Evolutionary conservation across 2,113 vertebrate species (phyloP).

Genomic region (Trichomycterus rosablanca): DNA sequence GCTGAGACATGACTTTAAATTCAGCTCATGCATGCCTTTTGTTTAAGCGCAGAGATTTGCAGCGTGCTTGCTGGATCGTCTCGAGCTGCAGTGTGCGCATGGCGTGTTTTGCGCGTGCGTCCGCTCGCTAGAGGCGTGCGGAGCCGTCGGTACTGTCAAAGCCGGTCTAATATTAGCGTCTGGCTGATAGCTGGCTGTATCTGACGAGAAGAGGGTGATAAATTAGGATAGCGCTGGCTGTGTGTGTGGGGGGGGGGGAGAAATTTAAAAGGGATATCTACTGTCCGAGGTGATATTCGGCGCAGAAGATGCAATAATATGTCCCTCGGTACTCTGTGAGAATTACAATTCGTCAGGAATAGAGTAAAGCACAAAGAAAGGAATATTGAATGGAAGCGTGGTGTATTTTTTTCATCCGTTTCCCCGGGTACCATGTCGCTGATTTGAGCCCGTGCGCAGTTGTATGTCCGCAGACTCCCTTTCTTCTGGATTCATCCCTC

Average conservation of each 20-base stretch:
- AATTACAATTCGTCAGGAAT: too few relatives aligned
- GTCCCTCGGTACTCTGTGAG: too few relatives aligned
- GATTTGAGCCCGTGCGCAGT: slow-evolving; percentile 79
- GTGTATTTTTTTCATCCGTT: slow-evolving; percentile 33
- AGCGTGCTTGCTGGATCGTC: not conserved
- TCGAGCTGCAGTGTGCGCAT: not conserved
- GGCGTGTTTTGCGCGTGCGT: slow-evolving; percentile 12
- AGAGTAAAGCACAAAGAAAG: slow-evolving; percentile 31
- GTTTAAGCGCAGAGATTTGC: too few relatives aligned
- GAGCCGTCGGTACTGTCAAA: slow-evolving; percentile 46
- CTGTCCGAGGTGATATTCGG: not conserved
- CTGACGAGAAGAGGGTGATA: slow-evolving; percentile 60
- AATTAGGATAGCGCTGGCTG: slow-evolving; percentile 51
- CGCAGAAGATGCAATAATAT: too few relatives aligned
- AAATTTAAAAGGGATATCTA: slow-evolving; percentile 45
- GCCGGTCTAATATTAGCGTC: slow-evolving; percentile 65
- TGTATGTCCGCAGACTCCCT: slow-evolving; percentile 82
- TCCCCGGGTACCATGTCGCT: slow-evolving; percentile 61
- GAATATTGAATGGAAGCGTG: slow-evolving; percentile 81
- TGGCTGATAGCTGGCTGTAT: slow-evolving; percentile 54
- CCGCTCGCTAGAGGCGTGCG: slow-evolving; percentile 36
- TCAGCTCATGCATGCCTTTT: too few relatives aligned
- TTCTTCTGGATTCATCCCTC: slow-evolving; percentile 54
- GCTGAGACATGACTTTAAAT: not conserved
- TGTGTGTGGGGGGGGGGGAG: slow-evolving; percentile 30